Evolutionary conservation across 1,140 invertebrate species (phyloP).

Genomic region (Brachionus asplanchnoidis): DNA sequence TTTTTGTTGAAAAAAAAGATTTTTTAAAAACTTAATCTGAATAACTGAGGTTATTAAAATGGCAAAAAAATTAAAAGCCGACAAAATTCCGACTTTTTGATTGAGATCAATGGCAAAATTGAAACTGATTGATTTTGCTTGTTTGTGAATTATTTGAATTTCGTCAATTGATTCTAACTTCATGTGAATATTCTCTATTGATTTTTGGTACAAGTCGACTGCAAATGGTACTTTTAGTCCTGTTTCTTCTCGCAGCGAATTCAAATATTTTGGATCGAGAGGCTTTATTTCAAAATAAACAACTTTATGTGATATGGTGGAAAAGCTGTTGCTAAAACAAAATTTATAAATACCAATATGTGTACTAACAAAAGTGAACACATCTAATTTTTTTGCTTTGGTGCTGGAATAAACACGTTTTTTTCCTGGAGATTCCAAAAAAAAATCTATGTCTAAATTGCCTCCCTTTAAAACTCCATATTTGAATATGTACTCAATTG

Average conservation of each 20-base stretch:
- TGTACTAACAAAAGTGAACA: not conserved
- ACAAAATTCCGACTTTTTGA: not conserved
- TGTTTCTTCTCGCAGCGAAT: not conserved
- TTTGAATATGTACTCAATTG: slow-evolving; percentile 10
- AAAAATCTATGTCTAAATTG: no score
- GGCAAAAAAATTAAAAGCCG: not conserved
- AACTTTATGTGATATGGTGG: slow-evolving; percentile 1
- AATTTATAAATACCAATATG: not conserved
- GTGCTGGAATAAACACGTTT: not conserved
- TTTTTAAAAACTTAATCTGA: not conserved
- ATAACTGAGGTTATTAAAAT: not conserved
- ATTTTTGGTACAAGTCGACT: not conserved
- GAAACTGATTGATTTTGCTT: not conserved
- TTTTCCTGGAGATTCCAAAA: not conserved
- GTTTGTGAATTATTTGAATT: not conserved
- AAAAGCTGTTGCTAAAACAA: slow-evolving; percentile 35
- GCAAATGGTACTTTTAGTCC: not conserved
- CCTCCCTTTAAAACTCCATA: slow-evolving; percentile 17
- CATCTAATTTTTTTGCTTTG: not conserved
- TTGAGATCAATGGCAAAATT: not conserved
- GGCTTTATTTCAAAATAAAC: slow-evolving; percentile 25
- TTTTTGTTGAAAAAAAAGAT: no score
- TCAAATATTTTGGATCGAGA: not conserved
- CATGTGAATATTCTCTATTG: not conserved
- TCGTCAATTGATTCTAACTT: not conserved